Evolutionary conservation across 1,140 invertebrate species (phyloP).

Genomic region (Monochamus saltuarius): DNA sequence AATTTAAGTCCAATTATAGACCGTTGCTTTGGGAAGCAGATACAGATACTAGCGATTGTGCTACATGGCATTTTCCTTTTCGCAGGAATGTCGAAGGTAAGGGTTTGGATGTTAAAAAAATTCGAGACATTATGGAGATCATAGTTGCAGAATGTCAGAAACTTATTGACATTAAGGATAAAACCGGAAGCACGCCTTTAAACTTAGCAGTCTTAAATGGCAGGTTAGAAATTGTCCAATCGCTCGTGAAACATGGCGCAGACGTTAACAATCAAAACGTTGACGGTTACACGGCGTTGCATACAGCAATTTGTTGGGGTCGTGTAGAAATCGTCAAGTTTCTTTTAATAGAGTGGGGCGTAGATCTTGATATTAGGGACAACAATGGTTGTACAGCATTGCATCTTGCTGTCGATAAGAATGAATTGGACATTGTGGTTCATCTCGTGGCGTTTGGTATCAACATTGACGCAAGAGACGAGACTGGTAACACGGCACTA

Average conservation of each 20-base stretch:
- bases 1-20: no score
- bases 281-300: background rate
- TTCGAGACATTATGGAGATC: conserved; percentile 5
- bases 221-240: background rate
- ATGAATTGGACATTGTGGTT: conserved; percentile 44
- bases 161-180: background rate
- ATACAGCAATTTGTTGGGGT: background rate
- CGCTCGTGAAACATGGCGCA: background rate
- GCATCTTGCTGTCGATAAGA: conserved; percentile 53
- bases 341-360: background rate
- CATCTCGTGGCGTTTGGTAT: conserved; percentile 29
- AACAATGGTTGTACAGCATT: conserved; percentile 28
- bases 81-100: background rate
- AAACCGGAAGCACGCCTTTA: background rate
- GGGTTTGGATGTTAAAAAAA: background rate
- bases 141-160: no score
- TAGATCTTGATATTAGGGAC: background rate
- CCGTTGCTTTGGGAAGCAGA: no score
- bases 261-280: background rate
- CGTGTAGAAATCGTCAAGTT: background rate
- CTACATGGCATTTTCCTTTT: no score
- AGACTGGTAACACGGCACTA: no score
- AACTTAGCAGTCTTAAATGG: background rate
- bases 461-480: no score
- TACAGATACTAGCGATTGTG: no score